Evolutionary conservation across 1,140 invertebrate genomes (phyloP).

Genomic region (Nephotettix cincticeps): DNA sequence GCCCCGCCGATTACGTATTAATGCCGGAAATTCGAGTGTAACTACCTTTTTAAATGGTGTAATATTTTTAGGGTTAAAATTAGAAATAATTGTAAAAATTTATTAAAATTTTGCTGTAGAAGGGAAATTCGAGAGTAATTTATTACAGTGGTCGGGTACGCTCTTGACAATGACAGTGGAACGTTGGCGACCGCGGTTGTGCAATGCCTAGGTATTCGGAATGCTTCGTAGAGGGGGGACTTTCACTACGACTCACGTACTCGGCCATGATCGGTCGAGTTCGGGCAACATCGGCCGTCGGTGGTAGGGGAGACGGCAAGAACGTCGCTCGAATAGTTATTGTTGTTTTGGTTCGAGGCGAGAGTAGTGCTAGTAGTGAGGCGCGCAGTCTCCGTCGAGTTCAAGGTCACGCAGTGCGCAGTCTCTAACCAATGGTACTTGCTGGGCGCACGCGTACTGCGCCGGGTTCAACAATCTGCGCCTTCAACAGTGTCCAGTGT

Average conservation of each 20-base stretch:
- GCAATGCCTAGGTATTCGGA: constrained; percentile 19
- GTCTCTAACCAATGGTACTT: too few species aligned
- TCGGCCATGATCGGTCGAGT: neutral
- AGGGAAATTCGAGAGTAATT: too few species aligned
- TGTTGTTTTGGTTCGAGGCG: neutral
- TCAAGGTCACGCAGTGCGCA: too few species aligned
- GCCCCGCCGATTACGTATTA: too few species aligned
- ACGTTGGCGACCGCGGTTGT: neutral
- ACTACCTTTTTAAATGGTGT: too few species aligned
- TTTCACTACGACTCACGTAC: constrained; percentile 34
- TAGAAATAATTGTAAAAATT: too few species aligned
- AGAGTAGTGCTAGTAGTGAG: neutral
- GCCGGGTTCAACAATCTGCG: neutral
- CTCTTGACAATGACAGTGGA: neutral
- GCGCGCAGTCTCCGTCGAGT: too few species aligned
- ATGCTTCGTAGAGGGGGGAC: constrained; percentile 5
- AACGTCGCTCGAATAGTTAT: neutral
- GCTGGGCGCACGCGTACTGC: neutral
- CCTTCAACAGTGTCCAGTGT: neutral
- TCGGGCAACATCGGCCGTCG: constrained; percentile 7
- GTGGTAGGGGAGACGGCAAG: neutral
- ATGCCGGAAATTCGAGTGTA: too few species aligned
- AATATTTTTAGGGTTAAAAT: too few species aligned
- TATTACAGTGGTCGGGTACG: too few species aligned
- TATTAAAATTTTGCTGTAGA: too few species aligned